A percentile compares a stretch with the other conserved stretches of the same genome.
Conservation (phyloP, 2,797 vertebrate species). For the Labeo calbasu region DNA sequence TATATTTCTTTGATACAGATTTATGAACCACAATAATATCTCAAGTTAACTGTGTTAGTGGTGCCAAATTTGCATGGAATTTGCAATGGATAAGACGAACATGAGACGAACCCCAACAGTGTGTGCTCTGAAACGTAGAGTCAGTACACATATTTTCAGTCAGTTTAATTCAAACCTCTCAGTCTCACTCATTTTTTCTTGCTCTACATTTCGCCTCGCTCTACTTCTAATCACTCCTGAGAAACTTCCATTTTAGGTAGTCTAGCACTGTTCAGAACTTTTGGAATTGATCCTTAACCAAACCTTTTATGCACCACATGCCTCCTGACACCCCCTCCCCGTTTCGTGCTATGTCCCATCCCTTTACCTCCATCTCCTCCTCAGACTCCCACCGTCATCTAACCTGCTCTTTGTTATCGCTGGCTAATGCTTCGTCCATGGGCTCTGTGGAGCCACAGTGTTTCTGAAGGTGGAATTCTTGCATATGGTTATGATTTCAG, state of each 20-base stretch:
- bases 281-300: conserved; percentile 83
- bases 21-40: neutral
- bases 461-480: conserved; percentile 86
- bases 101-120: neutral
- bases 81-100: neutral
- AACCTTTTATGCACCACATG: conserved; percentile 73
- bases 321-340: conserved; percentile 66
- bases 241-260: conserved; percentile 96
- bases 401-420: conserved; percentile 98
- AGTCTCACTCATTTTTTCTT: conserved; percentile 66
- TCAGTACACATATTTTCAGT: conserved; percentile 13
- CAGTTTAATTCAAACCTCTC: conserved; percentile 30
- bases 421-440: conserved; percentile 92
- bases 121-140: neutral
- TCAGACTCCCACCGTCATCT: conserved; percentile 81
- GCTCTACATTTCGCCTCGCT: conserved; percentile 87
- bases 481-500: conserved; percentile 99
- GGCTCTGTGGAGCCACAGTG: conserved; percentile 80
- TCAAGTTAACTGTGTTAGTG: neutral
- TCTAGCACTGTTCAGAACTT: conserved; percentile 73
- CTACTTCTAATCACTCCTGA: conserved; percentile 84
- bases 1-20: neutral
- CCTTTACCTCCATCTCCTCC: conserved; percentile 62
- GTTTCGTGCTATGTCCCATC: conserved; percentile 64
- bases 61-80: neutral